Evolutionary conservation across 2,113 vertebrate species (phyloP), one percentile per base, ranked within the genome.

Genomic region (Heteronetta atricapilla): DNA sequence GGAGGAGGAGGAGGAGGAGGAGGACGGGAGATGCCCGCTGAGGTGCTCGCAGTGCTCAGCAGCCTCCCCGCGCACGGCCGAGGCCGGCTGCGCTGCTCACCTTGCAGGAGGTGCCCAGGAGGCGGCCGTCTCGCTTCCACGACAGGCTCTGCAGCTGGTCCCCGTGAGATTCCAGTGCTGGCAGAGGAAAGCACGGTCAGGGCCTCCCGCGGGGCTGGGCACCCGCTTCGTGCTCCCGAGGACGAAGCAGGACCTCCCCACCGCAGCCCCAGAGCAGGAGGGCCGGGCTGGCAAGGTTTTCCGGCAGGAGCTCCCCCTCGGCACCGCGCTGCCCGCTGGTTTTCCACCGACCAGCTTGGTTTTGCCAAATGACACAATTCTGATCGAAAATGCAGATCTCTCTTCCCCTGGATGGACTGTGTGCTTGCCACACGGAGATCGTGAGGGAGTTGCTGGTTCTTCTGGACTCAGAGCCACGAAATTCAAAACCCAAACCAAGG

Each of bases 101-200:
- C 98, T 99, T 99, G 97, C 98, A 99, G 34, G 98, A 98, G 3
- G 99, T 98, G 48, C 98, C 99, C 26, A 99, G 93, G 23, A 99
- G 97, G 34, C 93, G 96, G 13, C 99, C 99, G 0, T 99, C 99
- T 14, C 22, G 95, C 96, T 99, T 99, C 99, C 99, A 99, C 76
- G 97, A 78, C 53, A 99, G 93, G 73, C 98, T 98, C 95, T 99
- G 99, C 92, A 99, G 95, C 94, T 98, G 98, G 91, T 99, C 99
- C 8, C 97, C 62, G 1, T 99, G 99, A 83, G 97, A 89, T 34
- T 97, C 98, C 98, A 99, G 95, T 80, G 97, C 99, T 99, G 97
- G 0, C 14, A 85, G 85, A 84, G 38, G 23, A 97, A 68, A 55
- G 63, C 11, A 38, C 70, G 11, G 38, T 63, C 46, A 80, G 79